Conservation (phyloP, 1,140 invertebrate genomes). For the Bactericera cockerelli region DNA sequence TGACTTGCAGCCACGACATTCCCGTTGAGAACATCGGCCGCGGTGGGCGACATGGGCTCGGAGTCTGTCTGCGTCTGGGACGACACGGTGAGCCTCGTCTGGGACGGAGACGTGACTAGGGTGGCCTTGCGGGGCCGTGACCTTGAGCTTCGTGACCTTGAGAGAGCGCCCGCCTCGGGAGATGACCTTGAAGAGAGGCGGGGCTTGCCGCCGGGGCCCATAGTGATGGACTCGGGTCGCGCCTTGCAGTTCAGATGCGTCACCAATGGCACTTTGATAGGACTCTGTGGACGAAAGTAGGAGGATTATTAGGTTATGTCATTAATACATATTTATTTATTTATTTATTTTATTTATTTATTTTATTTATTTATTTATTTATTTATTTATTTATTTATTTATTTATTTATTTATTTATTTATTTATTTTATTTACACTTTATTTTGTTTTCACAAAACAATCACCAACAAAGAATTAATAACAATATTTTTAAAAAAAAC, state of each 20-base stretch:
- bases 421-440: too few species aligned
- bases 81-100: neutral
- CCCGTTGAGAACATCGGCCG: neutral
- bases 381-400: neutral
- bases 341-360: too few species aligned
- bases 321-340: neutral
- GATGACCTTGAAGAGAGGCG: neutral
- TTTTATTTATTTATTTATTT: neutral
- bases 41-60: neutral
- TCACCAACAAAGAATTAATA: too few species aligned
- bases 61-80: neutral
- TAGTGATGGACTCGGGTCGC: constrained; percentile 36
- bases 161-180: neutral
- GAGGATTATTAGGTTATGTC: neutral
- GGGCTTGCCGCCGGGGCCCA: constrained; percentile 22
- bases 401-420: too few species aligned
- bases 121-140: constrained; percentile 12
- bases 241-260: constrained; percentile 41
- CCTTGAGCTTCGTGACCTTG: neutral
- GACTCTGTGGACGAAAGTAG: constrained; percentile 30
- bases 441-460: too few species aligned
- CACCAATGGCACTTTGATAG: constrained; percentile 39
- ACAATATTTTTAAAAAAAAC: too few species aligned
- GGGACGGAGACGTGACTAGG: constrained; percentile 13
- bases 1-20: neutral